These are phyloP conservation scores for Drosophila quasianomalipes DNA, from an alignment of 2,888 invertebrate genomes.

Conservation along the genomic window DNA sequence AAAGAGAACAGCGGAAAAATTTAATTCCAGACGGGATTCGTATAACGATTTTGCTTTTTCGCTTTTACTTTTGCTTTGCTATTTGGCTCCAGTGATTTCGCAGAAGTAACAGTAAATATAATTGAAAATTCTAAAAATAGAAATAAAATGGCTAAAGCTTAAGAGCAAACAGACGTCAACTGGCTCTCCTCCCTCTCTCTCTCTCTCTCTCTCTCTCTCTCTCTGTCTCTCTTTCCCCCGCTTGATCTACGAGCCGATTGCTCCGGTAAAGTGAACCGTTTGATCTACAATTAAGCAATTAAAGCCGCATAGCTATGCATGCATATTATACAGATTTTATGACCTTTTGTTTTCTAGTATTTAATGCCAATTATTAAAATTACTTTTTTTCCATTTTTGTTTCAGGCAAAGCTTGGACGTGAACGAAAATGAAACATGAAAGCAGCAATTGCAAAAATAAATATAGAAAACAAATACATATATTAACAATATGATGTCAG, in stretches of 20 bases:
- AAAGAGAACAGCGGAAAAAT: constrained; percentile 32
- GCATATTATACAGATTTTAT: constrained; percentile 39
- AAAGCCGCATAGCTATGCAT: constrained; percentile 20
- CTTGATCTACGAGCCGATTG: neutral
- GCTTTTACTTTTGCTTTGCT: constrained; percentile 7
- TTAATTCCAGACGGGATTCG: constrained; percentile 64
- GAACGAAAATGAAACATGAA: constrained; percentile 23
- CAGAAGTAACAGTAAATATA: constrained; percentile 59
- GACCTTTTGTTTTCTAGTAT: constrained; percentile 36
- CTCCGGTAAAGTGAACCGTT: constrained; percentile 45
- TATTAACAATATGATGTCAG: constrained; percentile 68
- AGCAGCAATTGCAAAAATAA: constrained; percentile 16
- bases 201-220: neutral
- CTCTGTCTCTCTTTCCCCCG: neutral
- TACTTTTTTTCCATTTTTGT: constrained; percentile 18
- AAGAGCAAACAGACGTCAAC: constrained; percentile 27
- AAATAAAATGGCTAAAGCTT: constrained; percentile 10
- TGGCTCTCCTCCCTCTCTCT: neutral
- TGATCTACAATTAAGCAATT: constrained; percentile 77
- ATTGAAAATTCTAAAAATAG: constrained; percentile 60
- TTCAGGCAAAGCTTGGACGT: constrained; percentile 36
- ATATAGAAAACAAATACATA: constrained; percentile 21
- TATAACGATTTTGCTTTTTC: constrained; percentile 29
- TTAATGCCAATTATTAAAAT: constrained; percentile 24
- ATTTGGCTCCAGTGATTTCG: constrained; percentile 22